Percentiles rank a stretch among this genome's conserved stretches.
Conservation (phyloP, 2,888 invertebrate genomes). For the Rhyacophila evoluta region DNA sequence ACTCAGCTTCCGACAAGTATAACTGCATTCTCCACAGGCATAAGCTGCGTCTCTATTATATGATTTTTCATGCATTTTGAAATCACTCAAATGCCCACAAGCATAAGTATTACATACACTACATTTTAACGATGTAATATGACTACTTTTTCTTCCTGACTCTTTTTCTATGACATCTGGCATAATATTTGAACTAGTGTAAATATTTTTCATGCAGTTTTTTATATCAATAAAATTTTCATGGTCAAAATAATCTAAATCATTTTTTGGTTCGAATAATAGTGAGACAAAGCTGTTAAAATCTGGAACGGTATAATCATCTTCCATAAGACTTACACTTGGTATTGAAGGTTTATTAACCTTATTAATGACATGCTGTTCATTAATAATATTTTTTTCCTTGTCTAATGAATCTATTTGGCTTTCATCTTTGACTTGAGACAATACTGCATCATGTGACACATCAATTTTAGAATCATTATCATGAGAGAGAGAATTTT, state of each 20-base stretch:
- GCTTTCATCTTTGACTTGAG: not conserved
- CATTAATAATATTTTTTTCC: not conserved
- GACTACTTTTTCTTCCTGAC: too few relatives aligned
- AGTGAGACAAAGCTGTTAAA: not conserved
- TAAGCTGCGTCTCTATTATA: constrained; percentile 26
- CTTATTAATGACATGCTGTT: not conserved
- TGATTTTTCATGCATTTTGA: constrained; percentile 23
- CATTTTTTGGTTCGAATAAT: not conserved
- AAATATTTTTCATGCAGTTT: not conserved
- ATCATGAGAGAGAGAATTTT: not conserved
- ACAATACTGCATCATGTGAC: not conserved
- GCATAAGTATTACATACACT: constrained; percentile 25
- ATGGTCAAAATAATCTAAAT: not conserved
- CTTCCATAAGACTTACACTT: not conserved
- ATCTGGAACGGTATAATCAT: not conserved
- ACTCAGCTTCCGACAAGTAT: constrained; percentile 28
- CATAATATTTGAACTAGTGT: not conserved
- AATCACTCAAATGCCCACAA: not conserved
- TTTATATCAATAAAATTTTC: not conserved
- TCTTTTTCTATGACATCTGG: not conserved
- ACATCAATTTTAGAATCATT: not conserved
- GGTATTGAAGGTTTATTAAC: not conserved
- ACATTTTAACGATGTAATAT: not conserved
- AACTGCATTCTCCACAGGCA: constrained; percentile 28
- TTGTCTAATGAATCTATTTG: not conserved